These are phyloP conservation scores for Dryomyza anilis DNA, from an alignment of 2,888 invertebrate species.

Conservation along the genomic window DNA sequence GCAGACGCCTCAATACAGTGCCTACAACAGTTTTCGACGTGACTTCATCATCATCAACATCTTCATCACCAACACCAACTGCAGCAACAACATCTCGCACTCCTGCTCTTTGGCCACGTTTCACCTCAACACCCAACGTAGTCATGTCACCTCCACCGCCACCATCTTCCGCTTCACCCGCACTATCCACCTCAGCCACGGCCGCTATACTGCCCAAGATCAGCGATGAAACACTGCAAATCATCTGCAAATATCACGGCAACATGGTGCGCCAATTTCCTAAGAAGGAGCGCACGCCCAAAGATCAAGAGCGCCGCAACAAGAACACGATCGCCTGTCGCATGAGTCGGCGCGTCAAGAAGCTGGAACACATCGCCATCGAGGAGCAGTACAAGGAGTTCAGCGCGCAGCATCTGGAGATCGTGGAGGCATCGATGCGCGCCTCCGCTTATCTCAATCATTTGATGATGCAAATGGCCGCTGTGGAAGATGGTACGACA, in stretches of 20 bases:
- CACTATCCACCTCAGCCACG: neutral
- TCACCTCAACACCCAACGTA: constrained; percentile 23
- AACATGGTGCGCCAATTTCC: constrained; percentile 57
- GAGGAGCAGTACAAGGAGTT: constrained; percentile 52
- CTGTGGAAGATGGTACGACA: neutral
- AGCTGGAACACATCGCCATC: constrained; percentile 50
- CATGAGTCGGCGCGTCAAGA: constrained; percentile 53
- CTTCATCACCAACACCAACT: too few species aligned
- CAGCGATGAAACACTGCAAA: constrained; percentile 41
- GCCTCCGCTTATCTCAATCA: constrained; percentile 47
- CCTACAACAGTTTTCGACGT: too few species aligned
- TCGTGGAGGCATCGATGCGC: constrained; percentile 46
- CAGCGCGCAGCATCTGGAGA: constrained; percentile 38
- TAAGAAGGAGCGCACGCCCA: constrained; percentile 51
- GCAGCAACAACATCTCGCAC: too few species aligned
- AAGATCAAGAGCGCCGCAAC: constrained; percentile 55
- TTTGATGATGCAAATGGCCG: constrained; percentile 38
- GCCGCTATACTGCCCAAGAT: constrained; percentile 36
- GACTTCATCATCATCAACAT: too few species aligned
- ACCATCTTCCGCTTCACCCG: constrained; percentile 16
- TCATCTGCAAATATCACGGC: constrained; percentile 52
- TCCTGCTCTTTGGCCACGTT: too few species aligned
- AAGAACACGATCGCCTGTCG: constrained; percentile 57
- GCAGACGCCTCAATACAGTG: too few species aligned
- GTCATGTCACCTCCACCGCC: too few species aligned